Evolutionary conservation across 2,113 vertebrate genomes (phyloP), one percentile per base, ranked within the genome.

Genomic region (Notechis scutatus): DNA sequence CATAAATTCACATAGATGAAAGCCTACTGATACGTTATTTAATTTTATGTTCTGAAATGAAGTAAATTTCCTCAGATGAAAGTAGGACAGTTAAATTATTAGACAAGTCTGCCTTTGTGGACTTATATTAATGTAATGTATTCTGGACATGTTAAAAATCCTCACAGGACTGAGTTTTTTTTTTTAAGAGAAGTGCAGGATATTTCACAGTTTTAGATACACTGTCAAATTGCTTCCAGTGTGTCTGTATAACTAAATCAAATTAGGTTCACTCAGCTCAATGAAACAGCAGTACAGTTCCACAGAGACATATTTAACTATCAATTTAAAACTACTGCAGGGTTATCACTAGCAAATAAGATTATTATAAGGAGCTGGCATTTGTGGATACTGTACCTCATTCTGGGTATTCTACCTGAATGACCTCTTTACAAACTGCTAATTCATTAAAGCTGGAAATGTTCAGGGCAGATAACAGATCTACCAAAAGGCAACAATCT

Each of bases 1-100:
- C 90, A 91, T 85, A 93, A 87, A 96, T 96, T 61, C 92, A 93
- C 74, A 94, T 59, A 90, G 91, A 94, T 87, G 96, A 95, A 93
- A 93, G 94, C 74, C 93, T 1, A 52, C 69, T 91, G 93, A 94
- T 93, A 94, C 59, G 92, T 92, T 96, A 94, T 94, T 92, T 64
- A 90, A 90, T 54, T 95, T 93, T 55, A 88, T 85, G 89, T 86
- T 92, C 95, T 93, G 94, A 94, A 95, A 96, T 95, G 95, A 95
- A 96, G 81, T 69, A 92, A 0, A 0, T 89, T 89, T n/a, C 88
- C 0, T 0, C 86, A 85, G 89, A 92, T 42, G 93, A 88, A 96
- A 95, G 59, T 9, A 88, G 93, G 90, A 92, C 8, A 95, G 91
- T 47, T 95, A 93, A 95, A 95, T 54, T 59, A 55, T 15, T 61